Evolutionary conservation across 2,113 vertebrate species (phyloP), one percentile per base, ranked within the genome.

Genomic region (Marmota monax): DNA sequence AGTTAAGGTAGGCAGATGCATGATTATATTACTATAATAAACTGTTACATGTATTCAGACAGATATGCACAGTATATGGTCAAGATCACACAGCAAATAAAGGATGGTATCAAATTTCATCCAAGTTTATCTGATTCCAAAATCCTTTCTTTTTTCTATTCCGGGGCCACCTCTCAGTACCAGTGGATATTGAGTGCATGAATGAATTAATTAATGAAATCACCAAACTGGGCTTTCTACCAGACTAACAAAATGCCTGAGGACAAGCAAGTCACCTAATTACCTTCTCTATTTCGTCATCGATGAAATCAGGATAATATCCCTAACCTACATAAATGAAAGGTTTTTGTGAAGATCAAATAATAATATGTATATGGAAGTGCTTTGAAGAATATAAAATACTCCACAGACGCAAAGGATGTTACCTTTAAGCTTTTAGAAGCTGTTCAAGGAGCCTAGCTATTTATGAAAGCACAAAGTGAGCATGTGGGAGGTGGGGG

Each of bases 351-450:
- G 63, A 95, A 86, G 95, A 97, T 97, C 94, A 96, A 95, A 96
- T 51, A 70, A 77, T 53, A 87, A 93, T 90, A 96, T 70, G 69
- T 90, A 95, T 73, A 86, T 86, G 95, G 78, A 96, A 96, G 78
- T 67, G 51, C 96, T 98, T 96, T 98, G 97, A 97, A 96, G 94
- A 86, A 23, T 93, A 72, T 92, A 53, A 96, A 96, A 83, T 90
- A 70, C 61, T 84, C 42, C 37, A 32, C 58, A 92, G 90, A 92
- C 77, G 88, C 93, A 97, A 95, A 93, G 65, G 83, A 92, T 94
- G 83, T 80, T 92, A 83, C 85, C 29, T 83, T 86, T 80, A 88
- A 89, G 51, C 93, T 69, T 93, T 92, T 79, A 91, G 95, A 95
- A 95, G 89, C 88, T 72, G 63, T 95, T 97, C 84, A 93, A 96